Conservation (phyloP, 2,113 vertebrate genomes). For the Tragelaphus buxtoni region DNA sequence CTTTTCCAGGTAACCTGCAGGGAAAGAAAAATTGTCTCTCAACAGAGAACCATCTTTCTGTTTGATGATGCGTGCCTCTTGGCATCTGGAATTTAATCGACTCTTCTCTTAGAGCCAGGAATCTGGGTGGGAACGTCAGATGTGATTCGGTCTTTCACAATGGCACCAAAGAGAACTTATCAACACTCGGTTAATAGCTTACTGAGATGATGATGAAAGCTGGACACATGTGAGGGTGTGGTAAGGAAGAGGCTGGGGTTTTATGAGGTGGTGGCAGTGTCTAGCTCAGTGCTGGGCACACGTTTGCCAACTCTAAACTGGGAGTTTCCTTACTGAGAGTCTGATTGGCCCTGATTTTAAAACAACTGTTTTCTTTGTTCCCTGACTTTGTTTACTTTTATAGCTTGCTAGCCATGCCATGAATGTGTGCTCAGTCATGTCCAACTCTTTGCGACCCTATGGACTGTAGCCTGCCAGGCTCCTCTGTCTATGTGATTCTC, state of each 20-base stretch:
- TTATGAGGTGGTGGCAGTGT: neutral
- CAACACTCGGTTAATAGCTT: slow-evolving; percentile 41
- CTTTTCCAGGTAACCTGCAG: neutral
- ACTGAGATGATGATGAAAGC: neutral
- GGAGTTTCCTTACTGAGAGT: neutral
- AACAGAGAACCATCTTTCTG: neutral
- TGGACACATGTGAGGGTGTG: neutral
- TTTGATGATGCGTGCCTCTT: neutral
- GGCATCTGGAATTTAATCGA: slow-evolving; percentile 44
- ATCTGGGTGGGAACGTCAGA: slow-evolving; percentile 50
- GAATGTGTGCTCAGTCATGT: neutral
- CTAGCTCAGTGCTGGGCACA: neutral
- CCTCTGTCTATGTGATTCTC: neutral
- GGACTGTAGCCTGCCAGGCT: neutral
- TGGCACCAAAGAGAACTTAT: slow-evolving; percentile 29
- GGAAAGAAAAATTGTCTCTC: neutral
- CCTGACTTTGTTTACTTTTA: neutral
- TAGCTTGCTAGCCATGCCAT: neutral
- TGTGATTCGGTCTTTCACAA: slow-evolving; percentile 67
- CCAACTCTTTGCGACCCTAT: accelerated
- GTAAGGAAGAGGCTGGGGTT: neutral
- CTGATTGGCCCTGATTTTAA: neutral
- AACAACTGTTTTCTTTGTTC: neutral
- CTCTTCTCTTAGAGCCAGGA: slow-evolving; percentile 59
- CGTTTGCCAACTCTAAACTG: neutral